Evolutionary conservation across 2,797 vertebrate genomes (phyloP).

Genomic region (Sebastiscus tertius): DNA sequence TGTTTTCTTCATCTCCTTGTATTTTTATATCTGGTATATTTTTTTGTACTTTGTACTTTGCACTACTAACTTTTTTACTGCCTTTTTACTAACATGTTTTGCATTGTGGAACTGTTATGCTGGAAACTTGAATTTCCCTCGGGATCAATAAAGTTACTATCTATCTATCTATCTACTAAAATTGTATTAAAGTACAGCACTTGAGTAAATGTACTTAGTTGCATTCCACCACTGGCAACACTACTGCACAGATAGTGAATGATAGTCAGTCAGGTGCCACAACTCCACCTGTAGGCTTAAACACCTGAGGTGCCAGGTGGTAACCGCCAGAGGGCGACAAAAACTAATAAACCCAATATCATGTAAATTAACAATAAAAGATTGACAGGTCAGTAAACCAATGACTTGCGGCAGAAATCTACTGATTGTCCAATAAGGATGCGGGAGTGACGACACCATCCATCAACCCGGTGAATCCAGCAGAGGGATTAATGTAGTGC

Average conservation of each 20-base stretch:
- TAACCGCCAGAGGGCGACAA: conserved; percentile 21
- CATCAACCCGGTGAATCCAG: fast-evolving
- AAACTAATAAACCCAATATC: not conserved
- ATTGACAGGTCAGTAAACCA: conserved; percentile 57
- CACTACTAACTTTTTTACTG: too few species aligned
- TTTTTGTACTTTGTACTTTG: too few species aligned
- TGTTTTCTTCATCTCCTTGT: too few species aligned
- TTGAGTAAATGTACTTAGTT: not conserved
- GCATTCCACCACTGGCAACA: not conserved
- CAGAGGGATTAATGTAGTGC: fast-evolving
- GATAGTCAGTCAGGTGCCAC: not conserved
- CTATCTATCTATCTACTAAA: not conserved
- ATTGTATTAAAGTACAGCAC: not conserved
- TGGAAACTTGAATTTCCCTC: too few species aligned
- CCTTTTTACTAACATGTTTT: too few species aligned
- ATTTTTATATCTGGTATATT: too few species aligned
- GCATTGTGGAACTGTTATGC: too few species aligned
- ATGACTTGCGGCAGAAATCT: not conserved
- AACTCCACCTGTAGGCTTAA: not conserved
- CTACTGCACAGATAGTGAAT: too few species aligned
- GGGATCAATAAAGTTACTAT: too few species aligned
- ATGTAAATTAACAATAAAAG: not conserved
- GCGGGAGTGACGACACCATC: not conserved
- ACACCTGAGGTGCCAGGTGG: not conserved
- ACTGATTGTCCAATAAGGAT: conserved; percentile 26